These are phyloP conservation scores for Saccopteryx leptura DNA, from an alignment of 2,113 vertebrate genomes.

Conservation along the genomic window DNA sequence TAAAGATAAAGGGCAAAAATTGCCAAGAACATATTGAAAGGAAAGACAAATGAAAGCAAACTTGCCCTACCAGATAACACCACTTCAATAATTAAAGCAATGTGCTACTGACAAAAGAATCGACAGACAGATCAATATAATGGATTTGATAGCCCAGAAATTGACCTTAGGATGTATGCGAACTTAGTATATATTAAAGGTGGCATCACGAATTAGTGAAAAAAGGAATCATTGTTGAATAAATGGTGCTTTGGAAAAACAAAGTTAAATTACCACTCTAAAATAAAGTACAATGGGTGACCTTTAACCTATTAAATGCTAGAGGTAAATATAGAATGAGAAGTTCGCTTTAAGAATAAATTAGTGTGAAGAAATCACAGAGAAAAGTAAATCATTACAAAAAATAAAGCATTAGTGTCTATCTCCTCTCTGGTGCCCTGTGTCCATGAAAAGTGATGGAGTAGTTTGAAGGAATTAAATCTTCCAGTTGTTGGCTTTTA, in stretches of 20 bases:
- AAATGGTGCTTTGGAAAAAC: slow-evolving; percentile 4
- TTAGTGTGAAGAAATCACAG: neutral
- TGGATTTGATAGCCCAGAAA: slow-evolving; percentile 56
- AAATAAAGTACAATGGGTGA: slow-evolving; percentile 29
- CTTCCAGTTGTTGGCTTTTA: neutral
- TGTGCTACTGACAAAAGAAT: slow-evolving; percentile 7
- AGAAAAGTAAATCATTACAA: neutral
- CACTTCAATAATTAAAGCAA: slow-evolving; percentile 69
- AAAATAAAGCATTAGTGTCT: neutral
- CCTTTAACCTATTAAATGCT: slow-evolving; percentile 50
- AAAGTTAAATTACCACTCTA: slow-evolving; percentile 49
- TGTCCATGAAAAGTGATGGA: neutral
- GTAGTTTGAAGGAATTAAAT: neutral
- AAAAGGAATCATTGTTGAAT: slow-evolving; percentile 39
- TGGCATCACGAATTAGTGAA: slow-evolving; percentile 47
- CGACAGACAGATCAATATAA: slow-evolving; percentile 49
- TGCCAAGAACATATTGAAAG: slow-evolving; percentile 46
- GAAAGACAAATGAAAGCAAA: slow-evolving; percentile 53
- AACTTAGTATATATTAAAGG: slow-evolving; percentile 54
- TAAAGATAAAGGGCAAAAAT: slow-evolving; percentile 48
- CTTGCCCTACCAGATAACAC: slow-evolving; percentile 13
- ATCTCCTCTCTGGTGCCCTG: neutral
- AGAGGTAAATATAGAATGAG: neutral
- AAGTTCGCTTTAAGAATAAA: slow-evolving; percentile 4
- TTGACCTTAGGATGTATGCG: neutral